Conservation (phyloP, 2,113 vertebrate species). For the Oplegnathus fasciatus region DNA sequence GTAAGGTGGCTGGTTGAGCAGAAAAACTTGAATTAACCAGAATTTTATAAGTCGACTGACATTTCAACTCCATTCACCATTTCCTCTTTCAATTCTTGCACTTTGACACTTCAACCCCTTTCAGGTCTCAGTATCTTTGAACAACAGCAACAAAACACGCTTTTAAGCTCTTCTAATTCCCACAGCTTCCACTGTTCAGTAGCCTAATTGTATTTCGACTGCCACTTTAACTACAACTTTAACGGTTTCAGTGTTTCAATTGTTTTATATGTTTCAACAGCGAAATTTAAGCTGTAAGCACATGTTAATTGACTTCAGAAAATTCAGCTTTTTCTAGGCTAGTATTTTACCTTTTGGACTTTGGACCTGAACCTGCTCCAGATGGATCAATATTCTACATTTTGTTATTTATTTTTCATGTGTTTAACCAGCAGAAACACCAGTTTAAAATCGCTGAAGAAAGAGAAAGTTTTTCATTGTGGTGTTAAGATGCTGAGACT, state of each 20-base stretch:
- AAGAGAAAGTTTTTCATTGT: too few species aligned
- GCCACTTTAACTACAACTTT: too few species aligned
- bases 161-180: background rate
- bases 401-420: too few species aligned
- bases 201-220: too few species aligned
- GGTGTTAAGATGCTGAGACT: too few species aligned
- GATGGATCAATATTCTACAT: background rate
- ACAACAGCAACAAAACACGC: background rate
- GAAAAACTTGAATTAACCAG: background rate
- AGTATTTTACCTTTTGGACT: background rate
- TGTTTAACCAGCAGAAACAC: background rate
- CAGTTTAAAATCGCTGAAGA: too few species aligned
- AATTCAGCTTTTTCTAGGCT: background rate
- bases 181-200: background rate
- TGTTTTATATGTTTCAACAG: too few species aligned
- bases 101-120: background rate
- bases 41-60: background rate
- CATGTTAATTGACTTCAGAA: too few species aligned
- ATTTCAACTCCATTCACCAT: background rate
- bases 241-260: background rate
- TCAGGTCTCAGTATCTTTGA: background rate
- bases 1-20: background rate
- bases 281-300: background rate
- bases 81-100: background rate
- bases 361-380: background rate